Base-by-base conservation (phyloP, 1,140 invertebrate genomes). In the Scaptomyza hsui region DNA sequence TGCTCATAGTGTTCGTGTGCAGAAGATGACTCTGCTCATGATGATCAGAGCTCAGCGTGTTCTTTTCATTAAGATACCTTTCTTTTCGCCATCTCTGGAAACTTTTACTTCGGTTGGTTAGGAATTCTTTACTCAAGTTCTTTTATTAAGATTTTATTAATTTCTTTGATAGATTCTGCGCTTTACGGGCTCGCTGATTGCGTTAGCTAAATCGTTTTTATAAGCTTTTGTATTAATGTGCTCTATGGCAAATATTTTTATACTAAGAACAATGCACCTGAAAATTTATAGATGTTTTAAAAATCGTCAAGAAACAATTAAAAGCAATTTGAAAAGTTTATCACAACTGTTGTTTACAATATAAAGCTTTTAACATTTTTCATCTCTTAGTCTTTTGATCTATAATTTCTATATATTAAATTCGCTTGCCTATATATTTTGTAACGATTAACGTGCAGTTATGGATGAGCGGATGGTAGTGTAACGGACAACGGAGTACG, bases 101-200 rank as follows among this genome's bases (percentile, higher is more conserved):
- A 83, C 82, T 0, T 49, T 90, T 1, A 81, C 82, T 4, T 88
- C 86, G 57, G 89, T 90, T 89, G 70, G 21, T 21, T n/a, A n/a
- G n/a, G n/a, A n/a, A 4, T 3, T 7, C 13, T 16, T 44, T 18
- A 21, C 7, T 49, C 12, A 37, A 37, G 7, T 12, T 9, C 1
- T 7, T 3, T 29, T 3, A 13, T 1, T n/a, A n/a, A 12, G 4
- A 6, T 0, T 1, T n/a, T n/a, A 3, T 0, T 5, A n/a, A n/a
- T 18, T 39, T 15, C 24, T 18, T 37, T 19, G 41, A 0, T 18
- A 90, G 89, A 90, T 90, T 26, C 39, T 90, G 7, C 78, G 89
- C 4, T 90, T 89, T 39, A 90, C 89, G 0, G 89, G 89, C 5
- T 90, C 89, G 4, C 18, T 90, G 3, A 88, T 90, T 68, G 85